Conservation (phyloP, 2,888 invertebrate species). For the Mayetiola destructor region DNA sequence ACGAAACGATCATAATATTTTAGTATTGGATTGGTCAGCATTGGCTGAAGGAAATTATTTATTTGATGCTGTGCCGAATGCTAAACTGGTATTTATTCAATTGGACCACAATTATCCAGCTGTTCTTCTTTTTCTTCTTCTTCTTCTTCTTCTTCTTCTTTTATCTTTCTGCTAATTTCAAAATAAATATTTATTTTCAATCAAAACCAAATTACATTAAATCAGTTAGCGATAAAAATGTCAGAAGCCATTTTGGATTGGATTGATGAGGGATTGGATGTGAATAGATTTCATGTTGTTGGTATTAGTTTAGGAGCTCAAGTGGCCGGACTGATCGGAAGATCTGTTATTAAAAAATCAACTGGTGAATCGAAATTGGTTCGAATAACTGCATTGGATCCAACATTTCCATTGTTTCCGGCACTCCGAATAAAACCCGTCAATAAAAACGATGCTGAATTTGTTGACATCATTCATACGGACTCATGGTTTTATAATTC, state of each 20-base stretch:
- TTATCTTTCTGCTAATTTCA: no score
- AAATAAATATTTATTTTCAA: no score
- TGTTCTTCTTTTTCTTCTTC: not conserved
- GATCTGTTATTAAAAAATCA: conserved; percentile 24
- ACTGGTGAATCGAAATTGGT: conserved; percentile 22
- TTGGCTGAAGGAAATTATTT: conserved; percentile 33
- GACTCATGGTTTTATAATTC: conserved; percentile 48
- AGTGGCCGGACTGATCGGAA: conserved; percentile 30
- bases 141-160: not conserved
- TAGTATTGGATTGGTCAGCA: conserved; percentile 32
- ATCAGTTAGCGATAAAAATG: conserved; percentile 26
- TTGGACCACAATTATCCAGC: not conserved
- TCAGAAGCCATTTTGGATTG: conserved; percentile 27
- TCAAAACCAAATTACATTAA: not conserved
- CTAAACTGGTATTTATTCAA: conserved; percentile 24
- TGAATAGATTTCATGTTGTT: conserved; percentile 29
- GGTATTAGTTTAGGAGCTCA: conserved; percentile 34
- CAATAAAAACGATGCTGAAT: conserved; percentile 40
- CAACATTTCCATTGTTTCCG: conserved; percentile 31
- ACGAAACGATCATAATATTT: conserved; percentile 28
- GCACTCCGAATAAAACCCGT: conserved; percentile 35
- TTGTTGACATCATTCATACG: conserved; percentile 55
- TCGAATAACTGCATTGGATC: conserved; percentile 42
- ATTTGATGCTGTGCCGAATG: conserved; percentile 31
- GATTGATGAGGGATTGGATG: conserved; percentile 28